phyloP scores from a whole-genome alignment of 2,797 vertebrate genomes.

The Microhierax caerulescens region DNA sequence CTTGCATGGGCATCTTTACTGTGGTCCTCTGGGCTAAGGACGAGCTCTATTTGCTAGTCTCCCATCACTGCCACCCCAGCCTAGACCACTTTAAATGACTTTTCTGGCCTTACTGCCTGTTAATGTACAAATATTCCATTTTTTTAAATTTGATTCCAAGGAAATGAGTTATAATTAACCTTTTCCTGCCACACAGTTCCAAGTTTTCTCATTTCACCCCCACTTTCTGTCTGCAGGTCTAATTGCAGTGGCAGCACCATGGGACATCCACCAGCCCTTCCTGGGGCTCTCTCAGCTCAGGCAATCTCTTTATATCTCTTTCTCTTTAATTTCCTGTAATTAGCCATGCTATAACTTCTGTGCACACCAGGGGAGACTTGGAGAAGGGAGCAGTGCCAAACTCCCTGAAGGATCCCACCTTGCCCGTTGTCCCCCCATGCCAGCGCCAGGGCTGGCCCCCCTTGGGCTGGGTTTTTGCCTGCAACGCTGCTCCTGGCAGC shows the following conservation, averaged over 20 bases:
- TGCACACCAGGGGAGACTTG: not conserved
- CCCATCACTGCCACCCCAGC: not conserved
- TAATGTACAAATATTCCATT: not conserved
- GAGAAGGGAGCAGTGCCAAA: not conserved
- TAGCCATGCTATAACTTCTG: not conserved
- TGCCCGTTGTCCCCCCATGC: not conserved
- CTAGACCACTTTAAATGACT: not conserved
- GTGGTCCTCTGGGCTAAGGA: not conserved
- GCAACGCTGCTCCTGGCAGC: not conserved
- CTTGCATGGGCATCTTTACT: not conserved
- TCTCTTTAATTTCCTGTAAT: conserved; percentile 26
- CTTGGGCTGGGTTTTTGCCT: not conserved
- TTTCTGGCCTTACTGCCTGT: not conserved
- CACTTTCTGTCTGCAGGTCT: not conserved
- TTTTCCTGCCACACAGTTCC: not conserved
- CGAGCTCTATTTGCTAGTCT: not conserved
- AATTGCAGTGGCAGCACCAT: rapidly evolving
- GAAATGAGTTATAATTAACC: not conserved
- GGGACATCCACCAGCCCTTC: not conserved
- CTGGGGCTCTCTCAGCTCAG: not conserved
- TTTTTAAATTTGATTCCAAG: not conserved
- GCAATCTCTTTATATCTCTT: not conserved
- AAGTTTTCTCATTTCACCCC: not conserved
- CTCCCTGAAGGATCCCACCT: not conserved
- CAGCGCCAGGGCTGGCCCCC: rapidly evolving